A percentile compares a stretch with the other conserved stretches of the same genome.
Evolutionary conservation across 2,888 invertebrate genomes (phyloP).

Genomic region (Chamaedrilus cognettii): DNA sequence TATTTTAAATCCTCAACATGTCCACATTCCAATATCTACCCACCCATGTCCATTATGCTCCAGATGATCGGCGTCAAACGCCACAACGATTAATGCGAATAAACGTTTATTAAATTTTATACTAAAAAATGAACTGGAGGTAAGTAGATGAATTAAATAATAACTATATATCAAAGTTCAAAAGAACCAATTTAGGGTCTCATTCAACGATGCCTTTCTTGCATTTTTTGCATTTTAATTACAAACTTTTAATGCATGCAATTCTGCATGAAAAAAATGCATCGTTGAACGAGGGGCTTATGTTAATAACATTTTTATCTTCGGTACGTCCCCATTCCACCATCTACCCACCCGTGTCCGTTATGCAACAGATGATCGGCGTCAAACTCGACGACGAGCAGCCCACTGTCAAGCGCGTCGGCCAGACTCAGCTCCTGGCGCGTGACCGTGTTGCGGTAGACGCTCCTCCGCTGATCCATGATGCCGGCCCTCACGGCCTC

Average conservation of each 20-base stretch:
- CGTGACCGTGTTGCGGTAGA: constrained; percentile 22
- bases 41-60: too few relatives aligned
- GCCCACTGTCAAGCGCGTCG: constrained; percentile 38
- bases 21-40: too few relatives aligned
- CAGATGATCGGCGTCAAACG: too few relatives aligned
- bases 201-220: too few relatives aligned
- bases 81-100: too few relatives aligned
- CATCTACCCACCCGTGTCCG: too few relatives aligned
- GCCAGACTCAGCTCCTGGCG: constrained; percentile 27
- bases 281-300: not conserved
- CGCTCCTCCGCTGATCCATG: constrained; percentile 7
- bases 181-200: too few relatives aligned
- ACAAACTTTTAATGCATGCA: not conserved
- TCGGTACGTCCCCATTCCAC: not conserved
- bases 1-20: too few relatives aligned
- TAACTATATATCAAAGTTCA: too few relatives aligned
- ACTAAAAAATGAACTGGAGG: too few relatives aligned
- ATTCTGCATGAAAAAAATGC: not conserved
- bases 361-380: constrained; percentile 11
- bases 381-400: constrained; percentile 37
- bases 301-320: not conserved
- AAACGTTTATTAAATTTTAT: too few relatives aligned
- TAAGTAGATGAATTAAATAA: too few relatives aligned
- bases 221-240: not conserved
- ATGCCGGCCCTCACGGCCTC: constrained; percentile 13